These are phyloP conservation scores for Teleiodes luculella DNA, from an alignment of 2,888 invertebrate species.

Conservation along the genomic window DNA sequence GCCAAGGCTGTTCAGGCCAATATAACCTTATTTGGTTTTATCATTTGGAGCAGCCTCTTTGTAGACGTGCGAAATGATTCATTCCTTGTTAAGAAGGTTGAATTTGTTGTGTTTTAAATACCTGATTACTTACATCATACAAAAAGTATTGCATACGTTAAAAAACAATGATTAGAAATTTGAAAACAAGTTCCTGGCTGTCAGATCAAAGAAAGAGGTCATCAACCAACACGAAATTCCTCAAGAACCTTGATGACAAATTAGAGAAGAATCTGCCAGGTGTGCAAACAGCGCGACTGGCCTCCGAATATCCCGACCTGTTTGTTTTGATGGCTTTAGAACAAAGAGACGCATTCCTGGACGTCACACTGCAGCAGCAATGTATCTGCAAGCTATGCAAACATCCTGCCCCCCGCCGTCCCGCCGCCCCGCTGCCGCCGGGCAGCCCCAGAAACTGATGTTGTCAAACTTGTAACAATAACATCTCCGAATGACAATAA, in stretches of 20 bases:
- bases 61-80: conserved; percentile 2
- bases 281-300: conserved; percentile 11
- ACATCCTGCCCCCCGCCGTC: neutral
- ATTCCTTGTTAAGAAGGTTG: neutral
- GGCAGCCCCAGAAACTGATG: neutral
- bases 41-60: conserved; percentile 8
- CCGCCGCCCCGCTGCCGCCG: too few species aligned
- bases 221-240: neutral
- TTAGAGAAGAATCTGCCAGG: conserved; percentile 1
- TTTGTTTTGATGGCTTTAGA: conserved; percentile 1
- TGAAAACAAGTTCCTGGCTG: neutral
- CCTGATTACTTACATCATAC: neutral
- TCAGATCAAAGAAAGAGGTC: neutral
- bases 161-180: neutral
- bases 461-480: neutral
- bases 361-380: neutral
- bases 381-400: neutral
- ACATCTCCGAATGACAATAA: neutral
- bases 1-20: neutral
- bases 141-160: neutral
- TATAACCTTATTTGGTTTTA: conserved; percentile 8
- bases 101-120: neutral
- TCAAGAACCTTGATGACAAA: conserved; percentile 3
- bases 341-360: conserved; percentile 14
- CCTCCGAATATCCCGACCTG: neutral